These are phyloP conservation scores for Achatina immaculata DNA, from an alignment of 1,140 invertebrate genomes.

Conservation along the genomic window DNA sequence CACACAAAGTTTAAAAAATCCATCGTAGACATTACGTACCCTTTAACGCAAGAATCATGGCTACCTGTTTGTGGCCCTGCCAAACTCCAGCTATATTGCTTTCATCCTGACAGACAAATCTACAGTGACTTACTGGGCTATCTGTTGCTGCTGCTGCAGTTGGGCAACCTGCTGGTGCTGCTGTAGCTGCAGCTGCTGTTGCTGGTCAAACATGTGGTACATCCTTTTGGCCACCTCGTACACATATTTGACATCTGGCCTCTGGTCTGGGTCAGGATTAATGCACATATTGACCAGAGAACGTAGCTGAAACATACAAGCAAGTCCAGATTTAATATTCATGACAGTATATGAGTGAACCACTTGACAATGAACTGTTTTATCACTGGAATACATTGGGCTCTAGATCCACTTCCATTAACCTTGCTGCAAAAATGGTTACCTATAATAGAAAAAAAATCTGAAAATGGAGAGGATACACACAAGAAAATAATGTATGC, in stretches of 20 bases:
- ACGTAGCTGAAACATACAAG: slow-evolving; percentile 70
- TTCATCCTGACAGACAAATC: no score
- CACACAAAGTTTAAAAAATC: no score
- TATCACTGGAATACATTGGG: background rate
- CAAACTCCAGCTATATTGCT: no score
- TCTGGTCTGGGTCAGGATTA: slow-evolving; percentile 74
- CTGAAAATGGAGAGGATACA: no score
- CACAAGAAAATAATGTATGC: no score
- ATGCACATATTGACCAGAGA: slow-evolving; percentile 76
- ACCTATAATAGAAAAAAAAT: no score
- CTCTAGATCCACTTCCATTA: background rate
- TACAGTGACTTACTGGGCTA: slow-evolving; percentile 30
- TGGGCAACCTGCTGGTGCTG: slow-evolving; percentile 42
- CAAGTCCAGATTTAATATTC: no score
- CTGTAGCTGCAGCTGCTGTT: slow-evolving; percentile 41
- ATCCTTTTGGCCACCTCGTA: slow-evolving; percentile 71
- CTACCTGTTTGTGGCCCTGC: no score
- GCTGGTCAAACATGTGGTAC: slow-evolving; percentile 53
- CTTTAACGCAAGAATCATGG: no score
- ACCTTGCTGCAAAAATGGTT: background rate
- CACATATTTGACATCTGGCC: slow-evolving; percentile 76
- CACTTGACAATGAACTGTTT: background rate
- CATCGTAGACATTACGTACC: no score
- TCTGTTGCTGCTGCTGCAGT: slow-evolving; percentile 44
- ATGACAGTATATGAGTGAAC: background rate